A percentile compares a stretch with the other conserved stretches of the same genome.
phyloP scores from a whole-genome alignment of 1,140 invertebrate species.

The Camponotus vicinus region DNA sequence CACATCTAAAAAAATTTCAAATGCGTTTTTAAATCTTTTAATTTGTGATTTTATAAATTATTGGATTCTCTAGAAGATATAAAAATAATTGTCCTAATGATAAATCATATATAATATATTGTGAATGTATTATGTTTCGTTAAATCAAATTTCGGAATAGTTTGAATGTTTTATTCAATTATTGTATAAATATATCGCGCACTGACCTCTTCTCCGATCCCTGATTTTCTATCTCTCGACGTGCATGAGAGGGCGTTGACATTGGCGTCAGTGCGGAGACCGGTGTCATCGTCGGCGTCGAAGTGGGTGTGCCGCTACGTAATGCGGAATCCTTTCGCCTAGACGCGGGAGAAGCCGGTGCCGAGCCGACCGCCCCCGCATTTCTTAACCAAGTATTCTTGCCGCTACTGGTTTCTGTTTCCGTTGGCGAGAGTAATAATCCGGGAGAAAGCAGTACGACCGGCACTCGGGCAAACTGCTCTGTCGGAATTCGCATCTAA shows the following conservation, averaged over 20 bases:
- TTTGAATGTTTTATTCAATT: background rate
- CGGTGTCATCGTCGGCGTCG: slow-evolving; percentile 79
- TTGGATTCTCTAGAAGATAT: too few relatives aligned
- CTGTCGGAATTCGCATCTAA: slow-evolving; percentile 98
- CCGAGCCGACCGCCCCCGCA: slow-evolving; percentile 88
- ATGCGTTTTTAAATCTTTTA: too few relatives aligned
- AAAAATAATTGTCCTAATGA: too few relatives aligned
- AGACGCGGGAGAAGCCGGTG: slow-evolving; percentile 87
- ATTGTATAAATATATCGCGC: background rate
- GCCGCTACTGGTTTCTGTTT: slow-evolving; percentile 81
- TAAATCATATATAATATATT: too few relatives aligned
- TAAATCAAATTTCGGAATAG: background rate
- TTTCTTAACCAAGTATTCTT: slow-evolving; percentile 89
- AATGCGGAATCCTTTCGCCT: slow-evolving; percentile 80
- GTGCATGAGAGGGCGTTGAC: slow-evolving; percentile 80
- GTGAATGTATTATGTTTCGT: too few relatives aligned
- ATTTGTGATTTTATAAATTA: too few relatives aligned
- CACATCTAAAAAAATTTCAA: too few relatives aligned
- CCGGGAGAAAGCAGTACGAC: slow-evolving; percentile 96
- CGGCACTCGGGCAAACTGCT: slow-evolving; percentile 97
- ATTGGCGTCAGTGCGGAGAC: slow-evolving; percentile 80
- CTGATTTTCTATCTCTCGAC: slow-evolving; percentile 87
- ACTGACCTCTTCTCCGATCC: slow-evolving; percentile 81
- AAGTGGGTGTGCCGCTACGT: slow-evolving; percentile 76
- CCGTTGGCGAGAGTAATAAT: slow-evolving; percentile 89